Evolutionary conservation across 2,888 invertebrate genomes (phyloP), one percentile per base, ranked within the genome.

Genomic region (Aleiodes leptofemur): DNA sequence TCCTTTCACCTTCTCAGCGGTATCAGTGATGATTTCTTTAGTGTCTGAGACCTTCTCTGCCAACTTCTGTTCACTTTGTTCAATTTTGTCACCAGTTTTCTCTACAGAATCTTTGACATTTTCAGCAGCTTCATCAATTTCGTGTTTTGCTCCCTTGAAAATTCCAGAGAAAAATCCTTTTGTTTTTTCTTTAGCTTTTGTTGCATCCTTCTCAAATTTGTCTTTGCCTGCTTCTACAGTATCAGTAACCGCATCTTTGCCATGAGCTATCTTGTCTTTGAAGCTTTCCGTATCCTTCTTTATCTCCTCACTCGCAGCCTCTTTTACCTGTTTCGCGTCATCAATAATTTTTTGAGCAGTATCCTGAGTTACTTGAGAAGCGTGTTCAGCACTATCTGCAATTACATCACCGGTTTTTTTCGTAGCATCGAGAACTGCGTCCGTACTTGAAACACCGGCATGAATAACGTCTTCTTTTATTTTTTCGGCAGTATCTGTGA

Each of bases 101-200:
- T 91, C 91, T 7, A 91, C 86, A 0, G 91, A 91, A 11, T 91
- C 90, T 90, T 84, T 90, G 0, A 80, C 79, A 2, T 84, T 84
- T 0, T 82, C 80, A 0, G 79, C 66, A 6, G 76, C 80, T n/a
- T 85, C 84, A 43, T 80, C 80, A 6, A 80, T 78, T 4, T 80
- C 64, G 55, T 81, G 78, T 66, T 83, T 82, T 0, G 75, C 78
- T 9, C 81, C 80, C 34, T 82, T 82, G 53, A 83, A 82, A 9
- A 83, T 80, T 6, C 80, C 82, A 0, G 85, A 82, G 2, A 83
- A 77, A 38, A 82, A 82, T 3, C 83, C 82, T 14, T 81, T 79
- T 1, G 79, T 61, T 51, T 83, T 83, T 16, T 80, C 84, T 74
- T 83, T 83, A 3, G 77, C 73, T 38, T 82, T 81, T 59, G 79